These are phyloP conservation scores for Antrozous pallidus DNA, from an alignment of 2,797 vertebrate species.

Conservation along the genomic window DNA sequence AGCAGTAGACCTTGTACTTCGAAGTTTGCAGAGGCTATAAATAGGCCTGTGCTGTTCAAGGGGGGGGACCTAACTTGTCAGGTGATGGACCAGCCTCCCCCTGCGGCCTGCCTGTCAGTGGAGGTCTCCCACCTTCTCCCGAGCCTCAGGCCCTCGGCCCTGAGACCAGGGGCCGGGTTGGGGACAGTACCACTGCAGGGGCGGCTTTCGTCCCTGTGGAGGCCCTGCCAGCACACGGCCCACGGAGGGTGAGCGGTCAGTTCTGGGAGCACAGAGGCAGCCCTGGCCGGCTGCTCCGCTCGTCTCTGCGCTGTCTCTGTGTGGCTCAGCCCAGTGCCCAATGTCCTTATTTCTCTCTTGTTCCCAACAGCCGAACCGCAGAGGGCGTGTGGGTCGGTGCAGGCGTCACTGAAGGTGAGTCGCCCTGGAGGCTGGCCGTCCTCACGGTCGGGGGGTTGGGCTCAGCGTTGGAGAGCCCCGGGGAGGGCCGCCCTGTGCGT, in stretches of 20 bases:
- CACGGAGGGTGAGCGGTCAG: neutral
- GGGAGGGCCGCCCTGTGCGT: neutral
- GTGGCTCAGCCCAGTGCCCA: neutral
- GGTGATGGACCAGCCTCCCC: conserved; percentile 48
- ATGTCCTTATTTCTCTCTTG: conserved; percentile 20
- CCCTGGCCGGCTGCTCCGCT: neutral
- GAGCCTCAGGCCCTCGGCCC: neutral
- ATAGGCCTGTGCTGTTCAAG: conserved; percentile 75
- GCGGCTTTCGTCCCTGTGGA: neutral
- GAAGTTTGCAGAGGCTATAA: conserved; percentile 81
- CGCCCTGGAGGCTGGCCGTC: neutral
- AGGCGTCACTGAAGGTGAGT: conserved; percentile 74
- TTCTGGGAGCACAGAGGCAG: neutral
- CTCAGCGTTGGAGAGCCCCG: neutral
- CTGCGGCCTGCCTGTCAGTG: neutral
- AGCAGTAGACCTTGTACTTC: conserved; percentile 80
- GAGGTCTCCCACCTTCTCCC: neutral
- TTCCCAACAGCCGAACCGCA: conserved; percentile 69
- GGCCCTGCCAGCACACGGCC: neutral
- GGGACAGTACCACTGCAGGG: neutral
- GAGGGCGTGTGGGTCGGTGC: conserved; percentile 13
- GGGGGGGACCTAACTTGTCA: conserved; percentile 70
- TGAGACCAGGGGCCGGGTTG: neutral
- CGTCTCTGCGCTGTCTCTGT: neutral
- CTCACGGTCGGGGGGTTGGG: neutral